Evolutionary conservation across 2,888 invertebrate species (phyloP), one percentile per base, ranked within the genome.

Genomic region (Catocala sponsa): DNA sequence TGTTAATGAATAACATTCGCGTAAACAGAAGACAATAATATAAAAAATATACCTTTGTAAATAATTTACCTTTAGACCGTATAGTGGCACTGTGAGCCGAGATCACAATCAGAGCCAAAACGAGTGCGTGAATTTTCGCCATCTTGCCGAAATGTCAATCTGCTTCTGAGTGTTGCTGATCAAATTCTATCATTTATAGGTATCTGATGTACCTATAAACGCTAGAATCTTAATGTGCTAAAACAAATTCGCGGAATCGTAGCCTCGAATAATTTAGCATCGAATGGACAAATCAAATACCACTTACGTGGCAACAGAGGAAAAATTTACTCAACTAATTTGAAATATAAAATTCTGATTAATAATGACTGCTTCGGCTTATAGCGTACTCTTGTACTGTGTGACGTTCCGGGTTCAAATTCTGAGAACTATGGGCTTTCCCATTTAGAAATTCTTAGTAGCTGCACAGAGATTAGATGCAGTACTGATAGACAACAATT

Each of bases 181-280:
- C 25, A 58, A 60, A 50, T 38, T 44, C 61, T 72, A 53, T 73
- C 78, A 82, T 89, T 83, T 91, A 91, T 91, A 91, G 63, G 73
- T 76, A 68, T 72, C 70, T 25, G 25, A 25, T 25, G 25, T 25
- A 25, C 25, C 25, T 25, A 25, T 25, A 25, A 25, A 25, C 25
- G 25, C 25, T 25, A 25, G 25, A 25, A 25, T 25, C 35, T 38
- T 6, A 64, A 53, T 72, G 70, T 68, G 59, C 63, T 65, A 68
- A 70, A 59, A 59, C 63, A 56, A 64, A 66, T 90, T 90, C 91
- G 76, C 72, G 85, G 89, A 90, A 91, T 85, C 82, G 77, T 66
- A 72, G 68, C 66, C 76, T 73, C 63, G 12, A 55, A 69, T 65
- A 71, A 69, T 72, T 78, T 74, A 76, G 63, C 66, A 59, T 71